Evolutionary conservation across 1,140 invertebrate genomes (phyloP).

Genomic region (Delia radicum): DNA sequence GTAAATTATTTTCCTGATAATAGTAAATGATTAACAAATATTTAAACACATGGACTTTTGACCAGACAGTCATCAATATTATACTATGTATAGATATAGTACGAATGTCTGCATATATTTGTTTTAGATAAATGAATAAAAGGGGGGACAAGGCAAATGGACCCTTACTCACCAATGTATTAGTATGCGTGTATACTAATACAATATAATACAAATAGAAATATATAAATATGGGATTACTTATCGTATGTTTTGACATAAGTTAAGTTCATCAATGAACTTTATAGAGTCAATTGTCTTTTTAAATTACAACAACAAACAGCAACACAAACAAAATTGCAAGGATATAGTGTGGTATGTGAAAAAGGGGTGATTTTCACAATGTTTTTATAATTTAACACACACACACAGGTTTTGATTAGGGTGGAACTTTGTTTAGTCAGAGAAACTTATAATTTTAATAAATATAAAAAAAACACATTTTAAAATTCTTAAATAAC

Average conservation of each 20-base stretch:
- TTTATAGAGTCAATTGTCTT: background rate
- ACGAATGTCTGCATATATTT: background rate
- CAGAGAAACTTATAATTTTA: too few relatives aligned
- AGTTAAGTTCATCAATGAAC: constrained; percentile 52
- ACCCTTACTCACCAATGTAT: background rate
- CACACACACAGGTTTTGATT: too few relatives aligned
- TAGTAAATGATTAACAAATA: constrained; percentile 5
- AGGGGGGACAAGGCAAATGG: background rate
- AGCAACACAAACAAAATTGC: background rate
- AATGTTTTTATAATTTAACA: background rate
- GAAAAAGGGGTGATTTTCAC: background rate
- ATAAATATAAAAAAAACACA: too few relatives aligned
- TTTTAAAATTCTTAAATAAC: too few relatives aligned
- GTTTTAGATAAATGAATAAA: background rate
- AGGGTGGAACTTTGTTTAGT: too few relatives aligned
- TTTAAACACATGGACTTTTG: constrained; percentile 4
- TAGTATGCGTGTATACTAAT: background rate
- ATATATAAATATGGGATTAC: background rate
- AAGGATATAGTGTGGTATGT: background rate
- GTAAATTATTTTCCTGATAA: background rate
- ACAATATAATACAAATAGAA: too few relatives aligned
- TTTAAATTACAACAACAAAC: background rate
- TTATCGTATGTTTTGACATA: constrained; percentile 55
- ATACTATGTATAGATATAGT: background rate
- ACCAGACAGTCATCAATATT: constrained; percentile 1